These are phyloP conservation scores for Melanaphis sacchari DNA, from an alignment of 1,140 invertebrate genomes.

Conservation along the genomic window DNA sequence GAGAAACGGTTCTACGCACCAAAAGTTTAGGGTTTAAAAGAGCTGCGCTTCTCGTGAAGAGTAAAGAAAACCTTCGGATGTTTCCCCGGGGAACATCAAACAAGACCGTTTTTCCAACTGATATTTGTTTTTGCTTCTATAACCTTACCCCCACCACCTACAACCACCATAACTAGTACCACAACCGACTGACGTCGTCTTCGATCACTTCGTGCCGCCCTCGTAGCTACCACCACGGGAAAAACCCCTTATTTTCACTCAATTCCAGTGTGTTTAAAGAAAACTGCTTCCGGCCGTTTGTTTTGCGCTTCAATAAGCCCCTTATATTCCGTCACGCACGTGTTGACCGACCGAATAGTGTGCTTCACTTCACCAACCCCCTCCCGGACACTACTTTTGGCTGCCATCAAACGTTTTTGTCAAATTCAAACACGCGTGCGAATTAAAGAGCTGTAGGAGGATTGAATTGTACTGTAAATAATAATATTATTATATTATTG, in stretches of 20 bases:
- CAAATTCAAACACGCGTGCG: slow-evolving; percentile 29
- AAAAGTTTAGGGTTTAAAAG: slow-evolving; percentile 23
- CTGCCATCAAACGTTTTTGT: slow-evolving; percentile 21
- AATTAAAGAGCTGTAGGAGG: slow-evolving; percentile 32
- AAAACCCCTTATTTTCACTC: slow-evolving; percentile 49
- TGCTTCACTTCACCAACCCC: not conserved
- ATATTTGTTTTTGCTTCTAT: slow-evolving; percentile 44
- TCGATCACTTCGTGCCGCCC: not conserved
- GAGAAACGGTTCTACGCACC: not conserved
- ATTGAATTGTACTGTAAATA: slow-evolving; percentile 34
- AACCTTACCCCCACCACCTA: not conserved
- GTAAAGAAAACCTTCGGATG: not conserved
- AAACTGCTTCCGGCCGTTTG: slow-evolving; percentile 53
- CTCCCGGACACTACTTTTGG: not conserved
- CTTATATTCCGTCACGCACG: not conserved
- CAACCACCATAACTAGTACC: not conserved
- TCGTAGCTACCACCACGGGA: not conserved
- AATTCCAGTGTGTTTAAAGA: slow-evolving; percentile 28
- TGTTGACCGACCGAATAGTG: slow-evolving; percentile 29
- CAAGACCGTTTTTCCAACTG: slow-evolving; percentile 21
- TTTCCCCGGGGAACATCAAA: slow-evolving; percentile 46
- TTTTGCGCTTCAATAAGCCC: slow-evolving; percentile 54
- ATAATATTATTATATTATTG: not conserved
- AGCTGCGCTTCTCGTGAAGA: not conserved
- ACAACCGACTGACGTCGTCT: not conserved